phyloP scores from a whole-genome alignment of 2,113 vertebrate species.

The Trachemys scripta region DNA sequence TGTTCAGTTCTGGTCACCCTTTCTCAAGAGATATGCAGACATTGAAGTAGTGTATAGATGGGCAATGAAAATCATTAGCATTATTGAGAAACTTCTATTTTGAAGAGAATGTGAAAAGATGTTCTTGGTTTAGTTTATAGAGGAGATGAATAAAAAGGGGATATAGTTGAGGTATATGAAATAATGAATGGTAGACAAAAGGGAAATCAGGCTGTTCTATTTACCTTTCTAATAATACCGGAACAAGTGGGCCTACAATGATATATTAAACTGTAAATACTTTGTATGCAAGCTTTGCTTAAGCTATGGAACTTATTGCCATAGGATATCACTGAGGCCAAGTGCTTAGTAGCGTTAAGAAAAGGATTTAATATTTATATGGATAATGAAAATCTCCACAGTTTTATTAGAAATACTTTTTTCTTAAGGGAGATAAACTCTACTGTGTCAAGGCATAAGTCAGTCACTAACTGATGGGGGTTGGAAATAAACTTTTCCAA shows the following conservation, averaged over 20 bases:
- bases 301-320: background rate
- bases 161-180: background rate
- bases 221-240: background rate
- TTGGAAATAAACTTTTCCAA: background rate
- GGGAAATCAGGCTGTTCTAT: background rate
- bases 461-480: background rate
- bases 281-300: background rate
- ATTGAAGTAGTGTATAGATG: background rate
- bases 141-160: background rate
- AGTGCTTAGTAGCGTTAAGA: background rate
- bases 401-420: background rate
- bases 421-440: background rate
- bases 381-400: background rate
- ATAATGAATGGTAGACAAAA: background rate
- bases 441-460: background rate
- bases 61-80: background rate
- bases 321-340: fast-evolving
- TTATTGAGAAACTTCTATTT: background rate
- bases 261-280: background rate
- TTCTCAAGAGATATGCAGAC: background rate
- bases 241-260: background rate
- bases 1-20: background rate
- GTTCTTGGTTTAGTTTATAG: background rate
- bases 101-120: background rate
- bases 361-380: background rate